These are phyloP conservation scores for Solenopsis invicta DNA, from an alignment of 1,140 invertebrate genomes.

Conservation along the genomic window DNA sequence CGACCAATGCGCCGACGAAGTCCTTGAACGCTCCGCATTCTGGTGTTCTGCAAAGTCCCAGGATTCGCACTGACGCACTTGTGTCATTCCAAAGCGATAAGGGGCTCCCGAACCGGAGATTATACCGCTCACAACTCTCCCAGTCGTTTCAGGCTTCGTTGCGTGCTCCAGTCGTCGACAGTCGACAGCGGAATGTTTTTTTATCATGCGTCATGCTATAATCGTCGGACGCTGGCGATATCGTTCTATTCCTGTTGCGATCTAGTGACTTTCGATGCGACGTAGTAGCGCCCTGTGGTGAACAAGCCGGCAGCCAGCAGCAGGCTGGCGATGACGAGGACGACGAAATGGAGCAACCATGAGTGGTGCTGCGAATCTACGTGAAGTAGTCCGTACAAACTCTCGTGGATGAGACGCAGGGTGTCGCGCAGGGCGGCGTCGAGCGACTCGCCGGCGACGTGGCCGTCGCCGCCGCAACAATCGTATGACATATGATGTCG, in stretches of 20 bases:
- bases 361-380: background rate
- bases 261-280: constrained; percentile 47
- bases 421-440: constrained; percentile 49
- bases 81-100: background rate
- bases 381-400: background rate
- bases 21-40: constrained; percentile 41
- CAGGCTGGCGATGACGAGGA: background rate
- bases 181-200: background rate
- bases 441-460: constrained; percentile 74
- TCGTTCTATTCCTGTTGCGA: constrained; percentile 43
- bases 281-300: constrained; percentile 22
- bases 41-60: background rate
- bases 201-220: background rate
- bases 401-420: background rate
- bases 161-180: background rate
- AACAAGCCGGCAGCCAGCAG: background rate
- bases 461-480: constrained; percentile 79
- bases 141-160: background rate
- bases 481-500: constrained; percentile 80
- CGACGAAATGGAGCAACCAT: background rate
- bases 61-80: background rate
- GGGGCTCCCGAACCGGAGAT: background rate
- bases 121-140: background rate
- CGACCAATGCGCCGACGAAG: background rate
- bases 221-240: constrained; percentile 16